phyloP scores from a whole-genome alignment of 2,797 vertebrate species.

The Typhlichthys subterraneus region DNA sequence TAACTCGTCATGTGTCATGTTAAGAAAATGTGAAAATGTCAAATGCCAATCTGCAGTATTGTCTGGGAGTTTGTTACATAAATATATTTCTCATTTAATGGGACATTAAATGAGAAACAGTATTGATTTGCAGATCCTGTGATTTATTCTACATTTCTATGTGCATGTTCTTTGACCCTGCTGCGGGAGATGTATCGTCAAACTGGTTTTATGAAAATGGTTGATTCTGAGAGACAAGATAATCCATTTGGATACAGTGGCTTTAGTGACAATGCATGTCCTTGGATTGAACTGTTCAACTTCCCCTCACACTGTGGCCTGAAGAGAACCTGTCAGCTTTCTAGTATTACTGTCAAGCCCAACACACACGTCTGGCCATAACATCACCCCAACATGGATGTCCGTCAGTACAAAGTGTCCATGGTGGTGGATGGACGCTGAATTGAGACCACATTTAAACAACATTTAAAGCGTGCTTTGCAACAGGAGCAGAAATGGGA shows the following conservation, averaged over 20 bases:
- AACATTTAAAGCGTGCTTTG: neutral
- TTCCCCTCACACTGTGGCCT: conserved; percentile 16
- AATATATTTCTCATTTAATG: too few relatives aligned
- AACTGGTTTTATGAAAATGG: conserved; percentile 26
- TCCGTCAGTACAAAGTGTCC: conserved; percentile 14
- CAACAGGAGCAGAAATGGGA: neutral
- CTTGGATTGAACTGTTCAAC: conserved; percentile 36
- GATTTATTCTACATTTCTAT: too few relatives aligned
- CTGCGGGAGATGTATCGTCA: conserved; percentile 24
- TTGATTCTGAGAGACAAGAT: conserved; percentile 4
- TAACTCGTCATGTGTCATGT: too few relatives aligned
- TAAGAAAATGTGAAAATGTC: too few relatives aligned
- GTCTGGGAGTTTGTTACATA: too few relatives aligned
- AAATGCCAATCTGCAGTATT: too few relatives aligned
- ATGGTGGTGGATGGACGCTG: neutral
- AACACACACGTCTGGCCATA: conserved; percentile 13
- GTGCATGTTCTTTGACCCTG: conserved; percentile 14
- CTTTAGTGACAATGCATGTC: conserved; percentile 16
- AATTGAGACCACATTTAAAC: conserved; percentile 2
- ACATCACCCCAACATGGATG: conserved; percentile 12
- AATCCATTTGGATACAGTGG: conserved; percentile 23
- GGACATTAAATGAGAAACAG: too few relatives aligned
- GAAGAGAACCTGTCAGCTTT: conserved; percentile 26
- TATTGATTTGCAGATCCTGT: too few relatives aligned
- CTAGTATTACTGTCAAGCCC: conserved; percentile 24